Conservation (phyloP, 2,888 invertebrate genomes). For the Phengaris arion region DNA sequence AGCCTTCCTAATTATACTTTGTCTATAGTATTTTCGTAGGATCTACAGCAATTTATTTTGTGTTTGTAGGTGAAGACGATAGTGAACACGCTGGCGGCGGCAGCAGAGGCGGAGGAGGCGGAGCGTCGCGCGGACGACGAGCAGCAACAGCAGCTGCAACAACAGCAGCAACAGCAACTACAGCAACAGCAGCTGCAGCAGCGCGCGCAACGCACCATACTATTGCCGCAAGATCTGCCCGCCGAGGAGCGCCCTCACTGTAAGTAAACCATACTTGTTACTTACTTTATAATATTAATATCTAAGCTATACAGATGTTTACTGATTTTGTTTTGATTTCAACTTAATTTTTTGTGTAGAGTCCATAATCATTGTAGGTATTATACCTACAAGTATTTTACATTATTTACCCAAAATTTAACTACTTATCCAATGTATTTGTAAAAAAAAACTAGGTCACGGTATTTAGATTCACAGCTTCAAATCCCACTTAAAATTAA, state of each 20-base stretch:
- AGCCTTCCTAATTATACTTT: neutral
- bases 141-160: conserved; percentile 14
- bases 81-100: conserved; percentile 70
- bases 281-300: too few species aligned
- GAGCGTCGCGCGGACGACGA: conserved; percentile 52
- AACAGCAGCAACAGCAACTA: conserved; percentile 38
- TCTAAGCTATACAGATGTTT: too few species aligned
- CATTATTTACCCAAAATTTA: too few species aligned
- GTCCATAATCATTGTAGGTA: too few species aligned
- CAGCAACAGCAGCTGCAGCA: conserved; percentile 53
- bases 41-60: neutral
- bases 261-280: conserved; percentile 67
- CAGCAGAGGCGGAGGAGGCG: conserved; percentile 57
- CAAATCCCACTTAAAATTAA: neutral
- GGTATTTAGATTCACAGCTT: neutral
- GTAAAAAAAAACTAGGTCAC: too few species aligned
- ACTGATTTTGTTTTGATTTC: too few species aligned
- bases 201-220: conserved; percentile 76
- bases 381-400: too few species aligned
- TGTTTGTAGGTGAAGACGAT: conserved; percentile 66
- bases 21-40: neutral
- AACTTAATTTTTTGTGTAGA: too few species aligned
- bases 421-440: too few species aligned
- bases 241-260: conserved; percentile 87
- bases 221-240: conserved; percentile 79